phyloP scores from a whole-genome alignment of 2,888 invertebrate species.

The Heterodera filipjevi region DNA sequence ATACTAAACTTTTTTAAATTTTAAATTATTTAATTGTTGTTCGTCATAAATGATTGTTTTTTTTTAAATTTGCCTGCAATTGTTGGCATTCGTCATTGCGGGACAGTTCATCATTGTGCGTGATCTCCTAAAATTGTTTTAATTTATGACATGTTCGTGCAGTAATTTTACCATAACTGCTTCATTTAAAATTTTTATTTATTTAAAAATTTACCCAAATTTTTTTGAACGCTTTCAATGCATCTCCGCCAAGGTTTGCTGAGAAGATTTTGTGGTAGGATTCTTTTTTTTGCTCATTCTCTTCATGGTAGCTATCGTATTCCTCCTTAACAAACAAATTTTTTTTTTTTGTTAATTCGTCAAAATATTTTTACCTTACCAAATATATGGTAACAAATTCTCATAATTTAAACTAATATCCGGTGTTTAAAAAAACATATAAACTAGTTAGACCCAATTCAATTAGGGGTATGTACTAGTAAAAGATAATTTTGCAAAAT shows the following conservation, averaged over 20 bases:
- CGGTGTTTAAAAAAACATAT: too few species aligned
- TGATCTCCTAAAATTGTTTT: background rate
- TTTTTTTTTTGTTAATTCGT: too few species aligned
- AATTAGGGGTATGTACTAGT: too few species aligned
- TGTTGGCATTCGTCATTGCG: constrained; percentile 8
- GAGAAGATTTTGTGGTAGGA: background rate
- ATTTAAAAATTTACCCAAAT: constrained; percentile 15
- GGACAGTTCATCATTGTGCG: background rate
- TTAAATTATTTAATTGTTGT: too few species aligned
- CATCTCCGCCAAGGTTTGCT: background rate
- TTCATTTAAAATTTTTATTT: background rate
- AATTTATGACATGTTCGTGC: background rate
- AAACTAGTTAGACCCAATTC: too few species aligned
- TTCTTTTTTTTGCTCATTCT: background rate
- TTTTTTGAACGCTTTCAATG: constrained; percentile 11
- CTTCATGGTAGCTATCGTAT: background rate
- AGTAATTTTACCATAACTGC: background rate
- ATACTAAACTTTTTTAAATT: too few species aligned
- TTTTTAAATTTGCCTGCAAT: constrained; percentile 1
- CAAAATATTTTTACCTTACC: too few species aligned
- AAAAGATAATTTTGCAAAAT: too few species aligned
- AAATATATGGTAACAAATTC: too few species aligned
- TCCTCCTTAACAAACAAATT: too few species aligned
- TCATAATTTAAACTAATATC: too few species aligned
- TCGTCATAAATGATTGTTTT: background rate